Base-by-base conservation (phyloP, 2,113 vertebrate species). In the Pavo muticus region DNA sequence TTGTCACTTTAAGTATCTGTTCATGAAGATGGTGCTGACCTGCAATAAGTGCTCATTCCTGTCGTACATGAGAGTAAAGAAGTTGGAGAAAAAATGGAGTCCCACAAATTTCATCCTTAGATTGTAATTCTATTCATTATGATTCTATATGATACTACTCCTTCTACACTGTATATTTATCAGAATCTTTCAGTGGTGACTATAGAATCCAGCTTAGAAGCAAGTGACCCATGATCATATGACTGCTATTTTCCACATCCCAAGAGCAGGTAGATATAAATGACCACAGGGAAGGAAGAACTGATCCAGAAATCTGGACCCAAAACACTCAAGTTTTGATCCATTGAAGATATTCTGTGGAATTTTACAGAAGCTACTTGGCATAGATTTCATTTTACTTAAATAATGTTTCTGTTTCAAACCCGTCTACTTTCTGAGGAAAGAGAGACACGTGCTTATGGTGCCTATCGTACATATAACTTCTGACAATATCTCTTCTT, bases 1-100 rank as follows among this genome's bases (percentile, higher is more conserved):
- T 90, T 97, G 92, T 96, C 93, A 92, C 24, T 88, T 50, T 54
- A 68, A 89, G 94, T 88, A 90, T 69, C 14, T 15, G 59, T 87
- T 94, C 67, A 52, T 39, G 56, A 16, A 63, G 39, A 80, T 24
- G 20, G 15, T 78, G 74, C 56, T 94, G 85, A 85, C 47, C 45
- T 63, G 56, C 52, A 90, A 76, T 52, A 91, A 91, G 74, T 83
- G 24, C 11, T 82, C 90, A 72, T 60, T 73, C 42, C 44, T 78
- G 27, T 47, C 10, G 82, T 84, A 56, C 11, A 20, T 25, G 52
- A 76, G 16, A 14, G 50, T 57, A 73, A 84, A 87, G 13, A 56
- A 50, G 23, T 2, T n/a, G 69, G 44, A 89, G 3, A 67, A 93
- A 42, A 88, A 90, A 73, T 20, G 1, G 30, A 69, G 10, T 56